Percentiles rank a stretch among this genome's conserved stretches.
Conservation (phyloP, 2,888 invertebrate species). For the Rhogogaster chlorosoma region DNA sequence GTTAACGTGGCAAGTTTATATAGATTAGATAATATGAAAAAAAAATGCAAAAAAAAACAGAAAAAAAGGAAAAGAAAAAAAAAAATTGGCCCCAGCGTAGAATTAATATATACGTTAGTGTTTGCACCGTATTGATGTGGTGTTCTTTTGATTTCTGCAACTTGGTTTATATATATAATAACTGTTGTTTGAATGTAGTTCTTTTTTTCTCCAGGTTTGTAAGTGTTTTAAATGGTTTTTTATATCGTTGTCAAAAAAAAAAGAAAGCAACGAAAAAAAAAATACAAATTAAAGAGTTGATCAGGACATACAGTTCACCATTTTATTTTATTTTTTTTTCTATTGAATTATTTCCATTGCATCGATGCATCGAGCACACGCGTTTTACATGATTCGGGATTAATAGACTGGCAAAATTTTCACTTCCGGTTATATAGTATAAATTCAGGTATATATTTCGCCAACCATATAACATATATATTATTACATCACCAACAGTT, state of each 20-base stretch:
- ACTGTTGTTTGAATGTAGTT: constrained; percentile 74
- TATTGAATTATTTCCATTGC: not conserved
- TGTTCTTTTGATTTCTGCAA: constrained; percentile 66
- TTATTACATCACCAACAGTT: not conserved
- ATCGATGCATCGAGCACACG: not conserved
- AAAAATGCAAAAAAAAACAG: not conserved
- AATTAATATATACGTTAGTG: constrained; percentile 68
- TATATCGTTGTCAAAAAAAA: constrained; percentile 62
- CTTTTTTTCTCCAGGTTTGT: constrained; percentile 67
- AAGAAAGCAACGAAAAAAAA: not conserved
- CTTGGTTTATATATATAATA: constrained; percentile 52
- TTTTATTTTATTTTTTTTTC: not conserved
- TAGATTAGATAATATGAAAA: not conserved
- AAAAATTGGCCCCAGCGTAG: constrained; percentile 64
- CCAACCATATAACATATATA: not conserved
- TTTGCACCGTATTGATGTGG: constrained; percentile 74
- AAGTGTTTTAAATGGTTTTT: constrained; percentile 70
- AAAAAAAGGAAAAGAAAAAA: constrained; percentile 35
- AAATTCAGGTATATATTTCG: not conserved
- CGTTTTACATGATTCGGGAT: not conserved
- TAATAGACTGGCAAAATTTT: not conserved
- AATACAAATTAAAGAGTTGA: not conserved
- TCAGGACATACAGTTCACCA: not conserved
- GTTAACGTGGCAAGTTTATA: not conserved
- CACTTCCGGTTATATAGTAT: not conserved